A percentile compares a stretch with the other conserved stretches of the same genome.
Conservation (phyloP, 1,140 invertebrate species). For the Eciton burchellii region DNA sequence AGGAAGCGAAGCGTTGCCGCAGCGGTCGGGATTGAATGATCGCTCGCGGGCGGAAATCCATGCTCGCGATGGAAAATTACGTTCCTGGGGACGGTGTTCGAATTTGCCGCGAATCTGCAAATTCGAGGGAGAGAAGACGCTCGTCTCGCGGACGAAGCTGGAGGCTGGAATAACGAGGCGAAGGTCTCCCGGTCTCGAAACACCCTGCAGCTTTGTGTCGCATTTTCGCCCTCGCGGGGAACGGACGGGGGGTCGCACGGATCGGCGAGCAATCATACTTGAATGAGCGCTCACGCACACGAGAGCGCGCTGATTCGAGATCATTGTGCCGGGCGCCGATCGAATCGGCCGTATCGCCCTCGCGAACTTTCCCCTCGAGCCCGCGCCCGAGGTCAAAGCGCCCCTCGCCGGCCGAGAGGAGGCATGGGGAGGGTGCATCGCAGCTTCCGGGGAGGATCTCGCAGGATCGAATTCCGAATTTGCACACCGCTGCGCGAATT, state of each 20-base stretch:
- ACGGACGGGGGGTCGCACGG: constrained; percentile 18
- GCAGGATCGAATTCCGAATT: no score
- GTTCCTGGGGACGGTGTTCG: no score
- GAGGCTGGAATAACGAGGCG: constrained; percentile 44
- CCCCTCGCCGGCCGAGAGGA: no score
- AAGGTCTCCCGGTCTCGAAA: constrained; percentile 37
- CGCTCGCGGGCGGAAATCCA: neutral
- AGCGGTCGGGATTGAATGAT: no score
- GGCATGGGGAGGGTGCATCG: no score
- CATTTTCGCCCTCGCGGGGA: constrained; percentile 58
- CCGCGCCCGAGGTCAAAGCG: no score
- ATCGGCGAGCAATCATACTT: constrained; percentile 46
- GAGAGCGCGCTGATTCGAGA: constrained; percentile 58
- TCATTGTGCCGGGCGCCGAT: constrained; percentile 37
- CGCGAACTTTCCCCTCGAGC: constrained; percentile 54
- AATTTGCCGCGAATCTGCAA: no score
- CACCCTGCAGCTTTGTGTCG: constrained; percentile 6
- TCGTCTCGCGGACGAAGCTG: no score
- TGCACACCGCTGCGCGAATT: no score
- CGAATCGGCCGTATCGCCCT: constrained; percentile 46
- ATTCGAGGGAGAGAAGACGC: no score
- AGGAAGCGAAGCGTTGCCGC: no score
- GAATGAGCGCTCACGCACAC: constrained; percentile 41
- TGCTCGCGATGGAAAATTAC: neutral
- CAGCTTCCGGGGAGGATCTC: no score